Evolutionary conservation across 2,797 vertebrate genomes (phyloP).

Genomic region (Gobionotothen gibberifrons): DNA sequence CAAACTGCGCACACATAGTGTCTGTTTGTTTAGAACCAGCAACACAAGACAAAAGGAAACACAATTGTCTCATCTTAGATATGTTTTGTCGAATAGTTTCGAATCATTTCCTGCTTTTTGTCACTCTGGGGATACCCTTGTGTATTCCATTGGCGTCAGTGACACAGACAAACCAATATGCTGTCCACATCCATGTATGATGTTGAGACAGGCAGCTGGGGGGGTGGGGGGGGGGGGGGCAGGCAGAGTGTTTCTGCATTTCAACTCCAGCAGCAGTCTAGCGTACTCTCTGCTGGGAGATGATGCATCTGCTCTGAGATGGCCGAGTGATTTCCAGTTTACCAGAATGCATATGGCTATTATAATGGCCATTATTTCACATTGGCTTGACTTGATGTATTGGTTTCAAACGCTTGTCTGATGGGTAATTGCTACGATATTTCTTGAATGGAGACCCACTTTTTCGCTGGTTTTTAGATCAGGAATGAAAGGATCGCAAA

Average conservation of each 20-base stretch:
- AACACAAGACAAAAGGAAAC: not conserved
- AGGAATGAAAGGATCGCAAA: not conserved
- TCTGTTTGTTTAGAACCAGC: conserved; percentile 23
- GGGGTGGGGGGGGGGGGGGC: not conserved
- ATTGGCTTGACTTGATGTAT: conserved; percentile 41
- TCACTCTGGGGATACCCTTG: conserved; percentile 1
- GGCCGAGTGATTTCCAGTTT: conserved; percentile 55
- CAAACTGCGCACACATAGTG: conserved; percentile 24
- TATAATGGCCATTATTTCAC: conserved; percentile 39
- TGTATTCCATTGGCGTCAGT: conserved; percentile 23
- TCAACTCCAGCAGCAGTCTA: conserved; percentile 48
- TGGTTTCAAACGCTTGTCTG: conserved; percentile 31
- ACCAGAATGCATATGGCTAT: conserved; percentile 33
- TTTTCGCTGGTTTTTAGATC: not conserved
- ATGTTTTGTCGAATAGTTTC: conserved; percentile 3
- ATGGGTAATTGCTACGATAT: not conserved
- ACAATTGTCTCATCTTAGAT: conserved; percentile 7
- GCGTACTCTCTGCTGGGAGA: conserved; percentile 23
- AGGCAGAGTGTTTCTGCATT: conserved; percentile 22
- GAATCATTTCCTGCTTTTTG: not conserved
- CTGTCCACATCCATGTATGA: conserved; percentile 53
- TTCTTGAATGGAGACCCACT: not conserved
- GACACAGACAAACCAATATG: conserved; percentile 45
- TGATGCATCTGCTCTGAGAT: conserved; percentile 36
- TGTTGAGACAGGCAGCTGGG: conserved; percentile 38